Evolutionary conservation across 2,113 vertebrate genomes (phyloP).

Genomic region (Pseudorectes ferrugineus): DNA sequence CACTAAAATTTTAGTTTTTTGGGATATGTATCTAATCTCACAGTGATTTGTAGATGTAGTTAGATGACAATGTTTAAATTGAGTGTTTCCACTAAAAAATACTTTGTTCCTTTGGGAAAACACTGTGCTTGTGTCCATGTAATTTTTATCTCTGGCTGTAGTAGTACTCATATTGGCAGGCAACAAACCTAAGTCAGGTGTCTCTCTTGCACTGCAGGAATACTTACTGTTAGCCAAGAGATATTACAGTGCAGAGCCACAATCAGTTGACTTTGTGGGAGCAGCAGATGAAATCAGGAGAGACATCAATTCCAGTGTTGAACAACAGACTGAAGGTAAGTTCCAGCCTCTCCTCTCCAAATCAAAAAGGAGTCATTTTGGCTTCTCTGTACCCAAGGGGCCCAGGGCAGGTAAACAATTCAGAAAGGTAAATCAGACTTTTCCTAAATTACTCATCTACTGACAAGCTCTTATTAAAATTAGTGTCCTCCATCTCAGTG

Average conservation of each 20-base stretch:
- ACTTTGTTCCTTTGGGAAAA: neutral
- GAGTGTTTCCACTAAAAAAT: neutral
- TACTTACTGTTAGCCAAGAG: constrained; percentile 58
- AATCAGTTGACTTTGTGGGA: constrained; percentile 60
- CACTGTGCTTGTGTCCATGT: neutral
- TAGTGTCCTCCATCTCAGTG: neutral
- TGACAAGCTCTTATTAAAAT: neutral
- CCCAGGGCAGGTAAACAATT: neutral
- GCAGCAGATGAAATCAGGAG: constrained; percentile 47
- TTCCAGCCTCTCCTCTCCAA: neutral
- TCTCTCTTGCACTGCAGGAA: constrained; percentile 55
- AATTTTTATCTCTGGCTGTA: neutral
- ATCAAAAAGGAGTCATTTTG: neutral
- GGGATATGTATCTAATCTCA: neutral
- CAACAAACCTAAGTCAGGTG: neutral
- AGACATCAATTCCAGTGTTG: constrained; percentile 65
- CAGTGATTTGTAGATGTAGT: neutral
- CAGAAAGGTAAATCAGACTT: neutral
- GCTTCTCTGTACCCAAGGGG: neutral
- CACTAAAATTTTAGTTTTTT: neutral
- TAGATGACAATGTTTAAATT: neutral
- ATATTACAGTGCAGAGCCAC: constrained; percentile 54
- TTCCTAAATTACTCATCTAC: neutral
- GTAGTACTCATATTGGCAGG: neutral
- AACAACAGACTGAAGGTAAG: constrained; percentile 68